These are phyloP conservation scores for Leptosomus discolor DNA, from an alignment of 2,113 vertebrate genomes.

Conservation along the genomic window DNA sequence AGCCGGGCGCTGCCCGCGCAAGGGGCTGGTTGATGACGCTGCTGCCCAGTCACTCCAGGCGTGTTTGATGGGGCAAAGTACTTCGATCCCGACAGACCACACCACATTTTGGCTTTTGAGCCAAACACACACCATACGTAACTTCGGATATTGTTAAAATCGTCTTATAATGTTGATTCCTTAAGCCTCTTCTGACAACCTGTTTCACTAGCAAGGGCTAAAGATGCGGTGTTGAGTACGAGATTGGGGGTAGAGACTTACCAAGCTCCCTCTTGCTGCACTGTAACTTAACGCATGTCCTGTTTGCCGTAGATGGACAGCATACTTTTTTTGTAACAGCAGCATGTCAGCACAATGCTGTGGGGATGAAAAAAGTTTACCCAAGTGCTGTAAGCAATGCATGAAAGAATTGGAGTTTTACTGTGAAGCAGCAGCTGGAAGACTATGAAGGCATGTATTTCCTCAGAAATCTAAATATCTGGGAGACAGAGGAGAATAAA, in stretches of 20 bases:
- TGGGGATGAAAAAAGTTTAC: neutral
- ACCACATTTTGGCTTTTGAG: accelerated
- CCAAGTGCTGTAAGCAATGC: neutral
- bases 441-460: neutral
- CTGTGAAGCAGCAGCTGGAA: neutral
- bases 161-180: accelerated
- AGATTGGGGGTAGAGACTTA: accelerated
- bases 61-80: accelerated
- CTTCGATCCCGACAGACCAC: accelerated
- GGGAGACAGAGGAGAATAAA: neutral
- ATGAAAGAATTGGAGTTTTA: neutral
- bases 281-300: neutral
- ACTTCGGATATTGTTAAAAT: neutral
- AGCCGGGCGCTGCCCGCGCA: accelerated
- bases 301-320: neutral
- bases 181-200: too few species aligned
- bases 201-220: neutral
- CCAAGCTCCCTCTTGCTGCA: accelerated
- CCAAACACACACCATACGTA: accelerated
- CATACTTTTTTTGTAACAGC: neutral
- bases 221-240: accelerated
- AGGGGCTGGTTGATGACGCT: accelerated
- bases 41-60: accelerated
- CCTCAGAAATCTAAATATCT: neutral
- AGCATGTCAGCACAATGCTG: neutral